Base-by-base conservation (phyloP, 30 jellyfish, hydroid and myxozoan genomes). In the Hydractinia echinata region DNA sequence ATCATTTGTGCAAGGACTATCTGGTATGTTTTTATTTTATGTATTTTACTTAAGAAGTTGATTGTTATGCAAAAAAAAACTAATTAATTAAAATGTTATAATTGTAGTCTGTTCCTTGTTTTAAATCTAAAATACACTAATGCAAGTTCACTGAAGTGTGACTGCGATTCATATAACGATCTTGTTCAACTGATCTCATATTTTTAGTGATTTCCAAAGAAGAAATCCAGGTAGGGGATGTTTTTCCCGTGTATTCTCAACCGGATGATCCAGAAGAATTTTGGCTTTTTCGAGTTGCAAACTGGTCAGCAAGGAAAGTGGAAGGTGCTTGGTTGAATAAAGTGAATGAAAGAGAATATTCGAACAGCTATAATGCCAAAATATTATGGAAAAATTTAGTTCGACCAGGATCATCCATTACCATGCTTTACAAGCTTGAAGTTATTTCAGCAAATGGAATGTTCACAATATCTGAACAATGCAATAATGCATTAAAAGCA, bases 241-340 rank as follows among this genome's bases (percentile, higher is more conserved):
- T 58, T 58, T 58, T 58, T 11, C 69, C 69, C 1, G 69, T 58
- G 15, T 58, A 58, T 58, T 13, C 69, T 3, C 69, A 58, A 58
- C 69, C 69, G 69, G 69, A 58, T 58, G 69, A 58, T 58, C 69
- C 69, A 58, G 69, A 58, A 13, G 69, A 58, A 58, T 58, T 58
- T 16, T 58, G 69, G 69, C 69, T 58, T 58, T 58, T 58, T 58
- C 69, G 69, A 58, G 19, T 58, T 58, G 69, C 69, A 11, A 58
- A 58, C 1, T 58, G 69, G 69, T 58, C 69, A 16, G 69, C 69
- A 58, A 58, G 69, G 19, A 58, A 58, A 58, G 19, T 58, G 2
- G 69, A 58, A 58, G 69, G 69, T 58, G 69, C 69, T 16, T 58
- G 69, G 69, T 16, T 58, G 2, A 58, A 58, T 58, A 58, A 58